These are phyloP conservation scores for Pseudeuparius sepicola DNA, from an alignment of 2,888 invertebrate genomes.

Conservation along the genomic window DNA sequence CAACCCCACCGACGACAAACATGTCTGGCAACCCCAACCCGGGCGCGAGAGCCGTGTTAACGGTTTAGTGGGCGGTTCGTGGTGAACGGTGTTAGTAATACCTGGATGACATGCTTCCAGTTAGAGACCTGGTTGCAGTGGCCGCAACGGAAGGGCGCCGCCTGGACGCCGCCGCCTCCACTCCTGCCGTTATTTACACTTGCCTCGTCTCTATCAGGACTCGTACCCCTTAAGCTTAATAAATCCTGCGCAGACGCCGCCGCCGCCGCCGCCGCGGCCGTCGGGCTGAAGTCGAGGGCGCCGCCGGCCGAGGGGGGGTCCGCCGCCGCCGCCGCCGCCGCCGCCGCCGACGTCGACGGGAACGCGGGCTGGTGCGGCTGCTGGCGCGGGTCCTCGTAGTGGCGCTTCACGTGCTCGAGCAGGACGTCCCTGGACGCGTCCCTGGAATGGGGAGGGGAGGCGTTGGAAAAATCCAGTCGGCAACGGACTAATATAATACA, in stretches of 20 bases:
- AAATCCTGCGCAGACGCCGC: slow-evolving; percentile 18
- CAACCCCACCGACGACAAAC: too few species aligned
- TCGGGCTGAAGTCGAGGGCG: slow-evolving; percentile 12
- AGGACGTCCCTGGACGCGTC: slow-evolving; percentile 55
- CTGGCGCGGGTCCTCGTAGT: slow-evolving; percentile 41
- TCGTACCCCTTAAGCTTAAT: slow-evolving; percentile 31
- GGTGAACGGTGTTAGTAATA: slow-evolving; percentile 49
- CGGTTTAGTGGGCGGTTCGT: too few species aligned
- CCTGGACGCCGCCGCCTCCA: slow-evolving; percentile 39
- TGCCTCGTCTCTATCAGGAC: slow-evolving; percentile 43
- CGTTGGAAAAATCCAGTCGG: too few species aligned
- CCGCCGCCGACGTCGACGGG: slow-evolving; percentile 3
- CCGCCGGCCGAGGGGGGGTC: slow-evolving; percentile 13
- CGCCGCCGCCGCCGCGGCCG: slow-evolving; percentile 14
- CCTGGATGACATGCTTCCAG: slow-evolving; percentile 82
- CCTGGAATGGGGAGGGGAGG: slow-evolving; percentile 34
- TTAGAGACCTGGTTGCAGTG: slow-evolving; percentile 74
- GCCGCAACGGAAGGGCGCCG: slow-evolving; percentile 57
- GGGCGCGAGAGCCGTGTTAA: too few species aligned
- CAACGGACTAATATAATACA: too few species aligned
- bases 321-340: slow-evolving; percentile 5
- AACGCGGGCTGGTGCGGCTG: slow-evolving; percentile 16
- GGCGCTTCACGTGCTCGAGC: slow-evolving; percentile 55
- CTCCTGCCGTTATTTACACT: slow-evolving; percentile 38
- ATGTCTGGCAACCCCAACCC: too few species aligned